Conservation (phyloP, 1,140 invertebrate species). For the Triops cancriformis region DNA sequence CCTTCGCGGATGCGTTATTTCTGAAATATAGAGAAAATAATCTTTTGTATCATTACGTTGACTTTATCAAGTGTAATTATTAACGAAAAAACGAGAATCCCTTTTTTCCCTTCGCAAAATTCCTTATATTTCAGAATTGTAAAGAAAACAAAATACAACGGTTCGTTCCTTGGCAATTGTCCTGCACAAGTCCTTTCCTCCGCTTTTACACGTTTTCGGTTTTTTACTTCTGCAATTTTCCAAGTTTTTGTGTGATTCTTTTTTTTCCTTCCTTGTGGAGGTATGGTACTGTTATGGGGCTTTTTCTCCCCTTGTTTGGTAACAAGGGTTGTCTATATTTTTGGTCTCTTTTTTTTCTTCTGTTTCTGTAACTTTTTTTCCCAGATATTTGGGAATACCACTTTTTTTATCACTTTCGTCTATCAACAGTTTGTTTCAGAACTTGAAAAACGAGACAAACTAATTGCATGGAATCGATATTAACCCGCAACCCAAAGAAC, state of each 20-base stretch:
- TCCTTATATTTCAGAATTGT: not conserved
- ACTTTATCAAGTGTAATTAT: too few species aligned
- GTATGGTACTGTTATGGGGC: conserved; percentile 13
- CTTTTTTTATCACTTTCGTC: not conserved
- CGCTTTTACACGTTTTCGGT: not conserved
- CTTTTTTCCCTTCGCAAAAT: too few species aligned
- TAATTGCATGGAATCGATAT: conserved; percentile 3
- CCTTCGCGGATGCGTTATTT: not conserved
- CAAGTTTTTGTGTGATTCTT: not conserved
- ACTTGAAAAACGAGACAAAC: conserved; percentile 1
- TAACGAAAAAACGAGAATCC: too few species aligned
- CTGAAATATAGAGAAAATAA: too few species aligned
- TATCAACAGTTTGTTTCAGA: not conserved
- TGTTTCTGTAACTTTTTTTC: not conserved
- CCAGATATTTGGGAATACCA: not conserved
- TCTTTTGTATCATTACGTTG: too few species aligned
- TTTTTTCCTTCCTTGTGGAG: conserved; percentile 12
- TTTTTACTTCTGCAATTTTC: not conserved
- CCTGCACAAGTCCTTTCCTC: not conserved
- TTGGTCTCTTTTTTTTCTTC: not conserved
- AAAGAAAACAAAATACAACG: not conserved
- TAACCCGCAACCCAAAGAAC: conserved; percentile 4
- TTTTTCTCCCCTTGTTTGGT: not conserved
- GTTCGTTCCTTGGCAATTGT: not conserved
- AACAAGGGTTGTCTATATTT: conserved; percentile 6